Evolutionary conservation across 2,888 invertebrate species (phyloP).

Genomic region (Pediacus dermestoides): DNA sequence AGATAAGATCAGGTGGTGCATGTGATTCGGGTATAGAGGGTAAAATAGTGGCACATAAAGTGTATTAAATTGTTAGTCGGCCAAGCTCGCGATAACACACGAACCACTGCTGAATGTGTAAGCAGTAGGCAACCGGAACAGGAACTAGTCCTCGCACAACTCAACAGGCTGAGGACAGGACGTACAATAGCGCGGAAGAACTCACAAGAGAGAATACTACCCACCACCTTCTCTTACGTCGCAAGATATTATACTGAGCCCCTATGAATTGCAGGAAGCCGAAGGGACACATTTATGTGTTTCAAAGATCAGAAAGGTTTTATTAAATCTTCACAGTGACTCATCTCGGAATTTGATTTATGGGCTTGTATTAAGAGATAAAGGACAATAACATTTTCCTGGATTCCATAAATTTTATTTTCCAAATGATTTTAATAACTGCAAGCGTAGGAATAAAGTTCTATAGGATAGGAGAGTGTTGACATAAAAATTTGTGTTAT

Average conservation of each 20-base stretch:
- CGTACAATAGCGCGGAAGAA: slow-evolving; percentile 41
- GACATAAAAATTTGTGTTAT: no score
- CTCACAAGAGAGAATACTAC: slow-evolving; percentile 7
- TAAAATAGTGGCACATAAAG: slow-evolving; percentile 27
- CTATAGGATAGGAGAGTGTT: no score
- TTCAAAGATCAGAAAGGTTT: slow-evolving; percentile 2
- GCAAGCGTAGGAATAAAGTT: no score
- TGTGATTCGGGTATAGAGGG: slow-evolving; percentile 14
- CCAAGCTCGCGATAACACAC: slow-evolving; percentile 28
- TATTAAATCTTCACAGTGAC: neutral
- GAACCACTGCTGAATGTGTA: slow-evolving; percentile 32
- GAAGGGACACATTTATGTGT: slow-evolving; percentile 2
- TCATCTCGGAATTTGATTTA: slow-evolving; percentile 2
- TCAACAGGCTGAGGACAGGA: slow-evolving; percentile 43
- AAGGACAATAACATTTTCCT: slow-evolving; percentile 2
- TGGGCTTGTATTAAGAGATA: neutral
- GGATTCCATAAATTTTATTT: no score
- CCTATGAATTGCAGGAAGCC: slow-evolving; percentile 3
- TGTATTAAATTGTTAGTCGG: slow-evolving; percentile 28
- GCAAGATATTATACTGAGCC: slow-evolving; percentile 1
- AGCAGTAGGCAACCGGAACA: slow-evolving; percentile 21
- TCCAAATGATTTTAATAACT: no score
- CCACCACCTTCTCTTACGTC: neutral
- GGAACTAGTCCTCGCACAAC: slow-evolving; percentile 34
- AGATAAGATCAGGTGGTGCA: slow-evolving; percentile 24